These are phyloP conservation scores for Aptenodytes patagonicus DNA, from an alignment of 2,113 vertebrate species.

Conservation along the genomic window DNA sequence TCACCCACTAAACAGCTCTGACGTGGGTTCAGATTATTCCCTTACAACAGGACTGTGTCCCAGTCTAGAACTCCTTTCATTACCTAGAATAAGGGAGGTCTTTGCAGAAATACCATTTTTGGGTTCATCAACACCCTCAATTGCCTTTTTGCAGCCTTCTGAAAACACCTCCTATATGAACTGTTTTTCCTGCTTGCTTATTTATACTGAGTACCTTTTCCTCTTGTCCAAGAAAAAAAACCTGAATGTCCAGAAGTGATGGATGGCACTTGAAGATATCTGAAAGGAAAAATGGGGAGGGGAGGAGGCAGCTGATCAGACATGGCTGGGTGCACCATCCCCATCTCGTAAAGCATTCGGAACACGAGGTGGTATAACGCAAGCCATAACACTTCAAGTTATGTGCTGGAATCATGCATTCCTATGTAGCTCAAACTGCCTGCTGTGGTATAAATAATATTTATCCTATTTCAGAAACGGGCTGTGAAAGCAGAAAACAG, in stretches of 20 bases:
- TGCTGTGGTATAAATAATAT: background rate
- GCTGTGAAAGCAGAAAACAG: constrained; percentile 85
- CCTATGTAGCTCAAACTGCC: rapidly evolving
- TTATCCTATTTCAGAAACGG: constrained; percentile 76
- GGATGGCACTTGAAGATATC: background rate
- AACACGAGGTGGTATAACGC: rapidly evolving
- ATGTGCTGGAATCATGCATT: rapidly evolving
- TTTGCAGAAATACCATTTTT: background rate
- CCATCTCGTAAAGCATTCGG: background rate
- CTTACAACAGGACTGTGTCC: background rate
- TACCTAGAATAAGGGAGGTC: background rate
- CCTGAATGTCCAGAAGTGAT: too few species aligned
- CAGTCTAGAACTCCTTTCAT: background rate
- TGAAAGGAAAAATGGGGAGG: background rate
- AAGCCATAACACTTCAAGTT: rapidly evolving
- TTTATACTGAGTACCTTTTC: background rate
- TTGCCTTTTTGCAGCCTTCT: background rate
- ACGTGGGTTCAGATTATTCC: background rate
- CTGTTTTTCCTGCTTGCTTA: background rate
- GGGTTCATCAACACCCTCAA: background rate
- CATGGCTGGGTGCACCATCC: rapidly evolving
- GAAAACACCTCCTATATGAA: background rate
- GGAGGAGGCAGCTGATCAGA: background rate
- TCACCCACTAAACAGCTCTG: background rate
- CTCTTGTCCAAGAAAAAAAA: background rate